Conservation (phyloP, 2,888 invertebrate genomes). For the Frankliniella intonsa region DNA sequence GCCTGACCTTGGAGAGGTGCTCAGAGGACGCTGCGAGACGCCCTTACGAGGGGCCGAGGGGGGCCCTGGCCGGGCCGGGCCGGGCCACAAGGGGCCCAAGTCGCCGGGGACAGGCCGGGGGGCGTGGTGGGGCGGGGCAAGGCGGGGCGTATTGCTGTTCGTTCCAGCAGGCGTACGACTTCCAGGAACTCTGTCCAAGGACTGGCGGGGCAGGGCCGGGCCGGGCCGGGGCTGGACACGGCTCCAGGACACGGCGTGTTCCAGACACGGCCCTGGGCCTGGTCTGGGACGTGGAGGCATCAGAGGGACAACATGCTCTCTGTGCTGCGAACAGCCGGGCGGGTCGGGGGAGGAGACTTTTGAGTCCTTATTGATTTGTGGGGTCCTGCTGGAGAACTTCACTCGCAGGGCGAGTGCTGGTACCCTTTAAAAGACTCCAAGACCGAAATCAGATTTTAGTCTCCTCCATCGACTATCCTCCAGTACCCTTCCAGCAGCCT, state of each 20-base stretch:
- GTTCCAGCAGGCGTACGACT: conserved; percentile 1
- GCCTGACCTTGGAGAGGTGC: conserved; percentile 10
- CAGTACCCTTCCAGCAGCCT: no score
- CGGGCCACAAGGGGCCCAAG: not conserved
- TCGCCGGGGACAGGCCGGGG: not conserved
- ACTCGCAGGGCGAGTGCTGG: no score
- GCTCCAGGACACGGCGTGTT: not conserved
- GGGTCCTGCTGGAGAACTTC: no score
- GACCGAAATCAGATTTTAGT: no score
- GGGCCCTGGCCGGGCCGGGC: not conserved
- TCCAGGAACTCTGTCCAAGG: not conserved
- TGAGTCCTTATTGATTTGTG: no score
- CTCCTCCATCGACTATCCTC: no score
- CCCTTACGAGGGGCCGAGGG: not conserved
- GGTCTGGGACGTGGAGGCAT: not conserved
- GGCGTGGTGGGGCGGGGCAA: not conserved
- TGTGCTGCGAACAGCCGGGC: not conserved
- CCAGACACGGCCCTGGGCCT: not conserved
- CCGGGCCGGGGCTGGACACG: not conserved
- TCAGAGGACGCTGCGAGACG: not conserved
- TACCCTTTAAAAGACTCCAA: no score
- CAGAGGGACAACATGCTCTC: not conserved
- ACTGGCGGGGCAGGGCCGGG: not conserved
- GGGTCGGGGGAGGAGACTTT: no score
- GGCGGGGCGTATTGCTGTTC: not conserved